These are phyloP conservation scores for Ptychadena robeensis DNA, from an alignment of 2,797 vertebrate species.

Conservation along the genomic window DNA sequence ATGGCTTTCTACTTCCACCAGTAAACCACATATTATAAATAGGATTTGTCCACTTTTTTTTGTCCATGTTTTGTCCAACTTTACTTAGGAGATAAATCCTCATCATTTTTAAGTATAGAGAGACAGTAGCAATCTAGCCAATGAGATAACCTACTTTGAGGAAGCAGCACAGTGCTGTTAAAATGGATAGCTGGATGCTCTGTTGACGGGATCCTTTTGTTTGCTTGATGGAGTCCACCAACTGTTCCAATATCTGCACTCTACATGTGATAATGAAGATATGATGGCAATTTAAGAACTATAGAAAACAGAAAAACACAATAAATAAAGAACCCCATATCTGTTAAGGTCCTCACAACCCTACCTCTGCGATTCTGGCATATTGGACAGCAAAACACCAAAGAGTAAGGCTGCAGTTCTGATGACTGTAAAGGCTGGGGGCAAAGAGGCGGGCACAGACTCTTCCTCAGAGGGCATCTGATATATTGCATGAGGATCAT, in stretches of 20 bases:
- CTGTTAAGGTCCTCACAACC: background rate
- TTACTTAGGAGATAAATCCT: background rate
- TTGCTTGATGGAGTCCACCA: constrained; percentile 82
- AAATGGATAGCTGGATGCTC: constrained; percentile 80
- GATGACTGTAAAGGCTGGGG: constrained; percentile 77
- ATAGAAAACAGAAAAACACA: no score
- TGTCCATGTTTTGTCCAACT: no score
- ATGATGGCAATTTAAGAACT: background rate
- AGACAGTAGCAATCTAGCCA: background rate
- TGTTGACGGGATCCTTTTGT: constrained; percentile 87
- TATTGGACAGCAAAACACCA: constrained; percentile 82
- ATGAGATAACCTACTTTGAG: constrained; percentile 80
- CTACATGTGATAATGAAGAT: constrained; percentile 69
- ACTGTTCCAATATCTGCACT: constrained; percentile 83
- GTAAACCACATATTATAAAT: no score
- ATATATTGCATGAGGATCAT: constrained; percentile 84
- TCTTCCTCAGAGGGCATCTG: constrained; percentile 72
- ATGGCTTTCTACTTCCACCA: no score
- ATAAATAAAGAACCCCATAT: no score
- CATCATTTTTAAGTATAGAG: no score
- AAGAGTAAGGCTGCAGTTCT: constrained; percentile 82
- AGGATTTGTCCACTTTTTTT: no score
- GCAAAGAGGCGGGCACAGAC: constrained; percentile 81
- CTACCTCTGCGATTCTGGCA: constrained; percentile 86
- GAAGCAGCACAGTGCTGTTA: constrained; percentile 85